phyloP scores from a whole-genome alignment of 2,888 invertebrate species.

The Caenorhabditis sp. region DNA sequence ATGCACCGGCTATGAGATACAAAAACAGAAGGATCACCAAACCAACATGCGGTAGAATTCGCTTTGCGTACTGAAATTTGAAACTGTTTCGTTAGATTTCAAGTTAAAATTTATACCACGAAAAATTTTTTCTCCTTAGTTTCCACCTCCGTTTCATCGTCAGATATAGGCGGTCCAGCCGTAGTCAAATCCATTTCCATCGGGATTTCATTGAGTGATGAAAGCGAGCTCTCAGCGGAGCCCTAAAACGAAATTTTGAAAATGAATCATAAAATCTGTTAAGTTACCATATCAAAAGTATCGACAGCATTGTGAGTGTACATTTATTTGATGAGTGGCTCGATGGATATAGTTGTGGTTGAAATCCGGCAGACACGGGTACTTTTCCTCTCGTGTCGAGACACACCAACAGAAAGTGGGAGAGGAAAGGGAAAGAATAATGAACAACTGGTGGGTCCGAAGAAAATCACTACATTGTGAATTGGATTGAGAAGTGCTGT shows the following conservation, averaged over 20 bases:
- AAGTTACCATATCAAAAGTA: conserved; percentile 60
- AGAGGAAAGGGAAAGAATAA: conserved; percentile 35
- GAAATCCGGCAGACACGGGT: conserved; percentile 22
- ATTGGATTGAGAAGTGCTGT: conserved; percentile 50
- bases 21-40: conserved; percentile 80
- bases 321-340: conserved; percentile 22
- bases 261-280: not conserved
- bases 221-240: conserved; percentile 70
- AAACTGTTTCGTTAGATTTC: not conserved
- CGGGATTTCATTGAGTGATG: conserved; percentile 77
- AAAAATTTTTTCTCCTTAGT: conserved; percentile 70
- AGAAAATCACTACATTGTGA: conserved; percentile 62
- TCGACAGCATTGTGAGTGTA: conserved; percentile 58
- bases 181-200: conserved; percentile 80
- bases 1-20: conserved; percentile 82
- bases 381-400: conserved; percentile 21
- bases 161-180: conserved; percentile 76
- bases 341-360: conserved; percentile 7
- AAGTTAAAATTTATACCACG: conserved; percentile 44
- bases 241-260: conserved; percentile 59
- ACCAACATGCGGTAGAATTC: conserved; percentile 83
- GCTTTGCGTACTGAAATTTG: conserved; percentile 77
- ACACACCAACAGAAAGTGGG: conserved; percentile 30
- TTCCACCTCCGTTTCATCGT: conserved; percentile 76
- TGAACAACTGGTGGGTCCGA: conserved; percentile 63